Evolutionary conservation across 2,797 vertebrate species (phyloP), one percentile per base, ranked within the genome.

Genomic region (Brachyrhaphis roseni): DNA sequence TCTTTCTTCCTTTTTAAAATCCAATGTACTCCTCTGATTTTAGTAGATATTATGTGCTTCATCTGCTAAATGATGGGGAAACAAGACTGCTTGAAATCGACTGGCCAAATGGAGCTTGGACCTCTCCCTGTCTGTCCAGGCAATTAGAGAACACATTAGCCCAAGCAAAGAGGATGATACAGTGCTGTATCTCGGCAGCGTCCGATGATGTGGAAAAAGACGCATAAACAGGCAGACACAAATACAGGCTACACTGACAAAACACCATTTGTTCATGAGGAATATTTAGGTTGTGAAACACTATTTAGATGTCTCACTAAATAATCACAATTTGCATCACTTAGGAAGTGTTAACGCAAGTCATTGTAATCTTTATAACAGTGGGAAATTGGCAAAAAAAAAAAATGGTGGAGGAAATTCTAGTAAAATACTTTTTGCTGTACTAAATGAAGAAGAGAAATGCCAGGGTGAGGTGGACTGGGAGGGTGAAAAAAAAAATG

Each of bases 31-130:
- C 59, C 31, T 23, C 80, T 88, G 88, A 80, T 90, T 87, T 85
- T 74, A 84, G 90, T 94, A 94, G 93, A 94, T 95, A 93, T 87
- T 89, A 94, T 93, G 90, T 87, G 87, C 85, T 87, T 93, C 84
- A 90, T 88, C 91, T 94, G 92, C 88, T 93, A 93, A 95, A 94
- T 94, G 88, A 88, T 16, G 83, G 88, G 88, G 89, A 92, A 93
- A 92, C 82, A 76, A 87, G 83, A 78, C 80, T 66, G 84, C 88
- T 86, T 91, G 90, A 93, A 94, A 95, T 93, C 89, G 91, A 88
- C 90, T 90, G 90, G 79, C 90, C 89, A 94, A 93, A 95, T 93
- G 88, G 87, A 87, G 87, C 84, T 75, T 87, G 91, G 91, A 89
- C 90, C 84, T 88, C 87, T 92, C 82, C 79, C 88, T 78, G 83